Conservation (phyloP, 2,797 vertebrate species). For the Amniataba percoides region DNA sequence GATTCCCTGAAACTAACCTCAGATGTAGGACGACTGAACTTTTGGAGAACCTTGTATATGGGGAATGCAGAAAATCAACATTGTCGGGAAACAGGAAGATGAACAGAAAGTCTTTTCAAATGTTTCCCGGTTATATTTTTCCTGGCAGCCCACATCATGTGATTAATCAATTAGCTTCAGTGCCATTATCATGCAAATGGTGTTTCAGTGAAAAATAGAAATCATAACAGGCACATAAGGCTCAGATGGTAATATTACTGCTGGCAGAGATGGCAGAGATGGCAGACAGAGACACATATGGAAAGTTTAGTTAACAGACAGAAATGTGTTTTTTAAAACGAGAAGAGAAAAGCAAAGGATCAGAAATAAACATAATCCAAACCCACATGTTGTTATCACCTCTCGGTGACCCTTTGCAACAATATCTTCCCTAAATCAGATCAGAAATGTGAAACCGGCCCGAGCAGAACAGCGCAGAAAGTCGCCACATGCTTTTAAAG, state of each 20-base stretch:
- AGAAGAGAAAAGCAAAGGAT: neutral
- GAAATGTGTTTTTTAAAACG: neutral
- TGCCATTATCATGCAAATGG: neutral
- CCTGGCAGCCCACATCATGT: neutral
- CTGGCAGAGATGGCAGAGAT: neutral
- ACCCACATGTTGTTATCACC: neutral
- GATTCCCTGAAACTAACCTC: neutral
- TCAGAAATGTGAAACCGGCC: constrained; percentile 32
- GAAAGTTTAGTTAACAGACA: neutral
- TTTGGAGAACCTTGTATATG: neutral
- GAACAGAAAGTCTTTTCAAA: neutral
- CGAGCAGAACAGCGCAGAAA: neutral
- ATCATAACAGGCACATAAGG: neutral
- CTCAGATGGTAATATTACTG: neutral
- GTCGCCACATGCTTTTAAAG: neutral
- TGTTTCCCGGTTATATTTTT: neutral
- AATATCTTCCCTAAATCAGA: neutral
- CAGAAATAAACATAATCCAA: neutral
- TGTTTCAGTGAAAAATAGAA: neutral
- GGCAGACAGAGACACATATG: neutral
- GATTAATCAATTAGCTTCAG: neutral
- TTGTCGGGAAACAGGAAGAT: neutral
- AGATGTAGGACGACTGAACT: neutral
- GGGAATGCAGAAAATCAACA: neutral
- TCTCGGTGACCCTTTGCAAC: constrained; percentile 19